Evolutionary conservation across 2,888 invertebrate genomes (phyloP).

Genomic region (Diarsia brunnea): DNA sequence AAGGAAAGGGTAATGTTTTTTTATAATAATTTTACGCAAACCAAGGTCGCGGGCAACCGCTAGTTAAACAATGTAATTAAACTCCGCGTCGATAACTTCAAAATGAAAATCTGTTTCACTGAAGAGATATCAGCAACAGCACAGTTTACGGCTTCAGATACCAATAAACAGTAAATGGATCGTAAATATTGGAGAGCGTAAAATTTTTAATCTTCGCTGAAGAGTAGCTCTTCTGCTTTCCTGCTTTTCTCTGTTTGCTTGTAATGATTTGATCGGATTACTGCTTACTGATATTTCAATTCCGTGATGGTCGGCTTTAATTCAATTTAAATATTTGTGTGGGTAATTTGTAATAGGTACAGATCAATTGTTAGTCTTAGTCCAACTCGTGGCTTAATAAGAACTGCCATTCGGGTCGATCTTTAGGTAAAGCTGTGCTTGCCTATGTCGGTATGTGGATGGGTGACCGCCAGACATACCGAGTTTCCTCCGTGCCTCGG

Average conservation of each 20-base stretch:
- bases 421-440: too few relatives aligned
- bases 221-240: constrained; percentile 7
- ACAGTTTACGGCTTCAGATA: constrained; percentile 50
- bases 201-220: constrained; percentile 59
- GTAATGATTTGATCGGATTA: constrained; percentile 17
- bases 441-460: too few relatives aligned
- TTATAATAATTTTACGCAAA: too few relatives aligned
- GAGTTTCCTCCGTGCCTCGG: too few relatives aligned
- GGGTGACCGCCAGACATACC: too few relatives aligned
- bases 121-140: constrained; percentile 46
- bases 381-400: too few relatives aligned
- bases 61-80: constrained; percentile 22
- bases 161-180: constrained; percentile 59
- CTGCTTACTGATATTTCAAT: constrained; percentile 15
- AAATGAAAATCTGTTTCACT: constrained; percentile 42
- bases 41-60: too few relatives aligned
- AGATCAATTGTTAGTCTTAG: too few relatives aligned
- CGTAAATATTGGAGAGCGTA: constrained; percentile 61
- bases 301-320: not conserved
- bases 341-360: too few relatives aligned
- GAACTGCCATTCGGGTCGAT: too few relatives aligned
- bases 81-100: constrained; percentile 19
- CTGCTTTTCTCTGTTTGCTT: constrained; percentile 11
- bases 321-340: not conserved
- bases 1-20: too few relatives aligned